These are phyloP conservation scores for Masticophis lateralis DNA, from an alignment of 2,797 vertebrate genomes.

Conservation along the genomic window DNA sequence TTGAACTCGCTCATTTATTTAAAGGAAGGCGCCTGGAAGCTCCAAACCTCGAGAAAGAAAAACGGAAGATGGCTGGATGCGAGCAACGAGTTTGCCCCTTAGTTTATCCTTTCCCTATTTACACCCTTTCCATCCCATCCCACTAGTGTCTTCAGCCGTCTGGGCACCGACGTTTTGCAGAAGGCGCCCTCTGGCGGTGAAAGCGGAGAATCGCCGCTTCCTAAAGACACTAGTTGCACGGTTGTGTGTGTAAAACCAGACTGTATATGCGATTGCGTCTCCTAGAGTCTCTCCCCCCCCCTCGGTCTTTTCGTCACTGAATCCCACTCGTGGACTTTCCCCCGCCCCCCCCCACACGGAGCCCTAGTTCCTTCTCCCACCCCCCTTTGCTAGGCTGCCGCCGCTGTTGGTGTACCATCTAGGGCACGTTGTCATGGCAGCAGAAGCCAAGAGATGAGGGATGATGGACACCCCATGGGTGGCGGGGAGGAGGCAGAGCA, in stretches of 20 bases:
- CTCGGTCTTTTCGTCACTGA: not conserved
- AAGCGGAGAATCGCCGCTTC: too few relatives aligned
- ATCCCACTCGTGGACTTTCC: not conserved
- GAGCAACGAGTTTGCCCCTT: not conserved
- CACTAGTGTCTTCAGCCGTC: not conserved
- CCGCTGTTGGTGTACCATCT: constrained; percentile 6
- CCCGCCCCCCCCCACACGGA: not conserved
- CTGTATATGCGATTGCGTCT: not conserved
- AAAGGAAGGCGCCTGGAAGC: not conserved
- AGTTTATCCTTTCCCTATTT: not conserved
- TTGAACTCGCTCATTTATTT: not conserved
- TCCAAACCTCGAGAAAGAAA: not conserved
- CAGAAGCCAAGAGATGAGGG: constrained; percentile 32
- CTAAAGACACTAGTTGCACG: constrained; percentile 1
- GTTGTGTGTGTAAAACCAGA: not conserved
- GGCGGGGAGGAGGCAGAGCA: not conserved
- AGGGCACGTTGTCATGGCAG: constrained; percentile 34
- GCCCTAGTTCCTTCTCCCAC: not conserved
- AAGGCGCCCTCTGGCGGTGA: not conserved
- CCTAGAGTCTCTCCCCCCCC: rapidly evolving
- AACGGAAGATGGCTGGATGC: not conserved
- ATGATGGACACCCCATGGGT: constrained; percentile 29
- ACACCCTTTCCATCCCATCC: not conserved
- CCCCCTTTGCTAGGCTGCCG: not conserved
- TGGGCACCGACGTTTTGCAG: not conserved